phyloP scores from a whole-genome alignment of 2,888 invertebrate species.

The Drosophila glabriapex region DNA sequence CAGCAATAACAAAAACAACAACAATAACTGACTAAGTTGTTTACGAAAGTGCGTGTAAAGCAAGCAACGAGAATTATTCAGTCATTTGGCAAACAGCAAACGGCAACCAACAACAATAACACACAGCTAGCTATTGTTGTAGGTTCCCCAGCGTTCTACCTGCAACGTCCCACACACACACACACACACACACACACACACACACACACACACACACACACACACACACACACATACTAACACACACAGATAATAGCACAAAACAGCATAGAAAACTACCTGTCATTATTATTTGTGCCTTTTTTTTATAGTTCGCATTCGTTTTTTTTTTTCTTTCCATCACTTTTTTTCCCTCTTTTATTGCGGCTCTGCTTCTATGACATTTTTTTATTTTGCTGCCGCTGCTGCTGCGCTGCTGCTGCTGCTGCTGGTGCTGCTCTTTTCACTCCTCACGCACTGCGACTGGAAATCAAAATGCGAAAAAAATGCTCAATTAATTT shows the following conservation, averaged over 20 bases:
- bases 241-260: constrained; percentile 43
- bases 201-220: constrained; percentile 49
- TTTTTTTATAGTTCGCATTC: constrained; percentile 55
- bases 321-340: constrained; percentile 12
- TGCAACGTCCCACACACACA: constrained; percentile 68
- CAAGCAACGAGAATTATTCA: constrained; percentile 72
- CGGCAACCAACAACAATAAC: constrained; percentile 31
- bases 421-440: constrained; percentile 11
- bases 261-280: constrained; percentile 73
- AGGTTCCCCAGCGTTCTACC: constrained; percentile 60
- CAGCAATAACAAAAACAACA: constrained; percentile 41
- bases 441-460: constrained; percentile 59
- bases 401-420: neutral
- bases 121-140: constrained; percentile 45
- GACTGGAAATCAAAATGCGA: constrained; percentile 60
- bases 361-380: constrained; percentile 44
- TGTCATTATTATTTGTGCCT: constrained; percentile 76
- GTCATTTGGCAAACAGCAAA: constrained; percentile 57
- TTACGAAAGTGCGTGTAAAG: constrained; percentile 80
- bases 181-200: constrained; percentile 19
- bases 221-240: constrained; percentile 26
- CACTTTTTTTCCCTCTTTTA: constrained; percentile 12
- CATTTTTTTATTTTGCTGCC: constrained; percentile 33
- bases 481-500: constrained; percentile 70
- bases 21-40: constrained; percentile 69